Evolutionary conservation across 2,113 vertebrate species (phyloP).

Genomic region (Leptosomus discolor): DNA sequence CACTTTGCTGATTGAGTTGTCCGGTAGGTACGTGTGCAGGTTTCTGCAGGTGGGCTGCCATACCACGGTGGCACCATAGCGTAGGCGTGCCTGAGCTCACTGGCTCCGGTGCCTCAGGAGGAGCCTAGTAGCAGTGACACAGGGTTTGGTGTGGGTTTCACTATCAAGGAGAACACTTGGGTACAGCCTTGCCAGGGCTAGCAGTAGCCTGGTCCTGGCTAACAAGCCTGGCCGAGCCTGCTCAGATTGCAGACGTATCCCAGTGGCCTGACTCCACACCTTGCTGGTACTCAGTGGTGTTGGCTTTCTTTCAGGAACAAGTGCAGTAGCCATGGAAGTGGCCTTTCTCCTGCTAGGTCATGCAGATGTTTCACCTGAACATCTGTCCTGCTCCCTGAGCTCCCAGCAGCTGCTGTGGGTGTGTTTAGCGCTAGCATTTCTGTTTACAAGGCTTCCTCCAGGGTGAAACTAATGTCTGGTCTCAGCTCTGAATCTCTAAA

Average conservation of each 20-base stretch:
- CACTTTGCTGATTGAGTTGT: not conserved
- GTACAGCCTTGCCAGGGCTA: not conserved
- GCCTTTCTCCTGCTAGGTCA: not conserved
- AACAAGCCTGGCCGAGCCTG: not conserved
- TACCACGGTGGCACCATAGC: rapidly evolving
- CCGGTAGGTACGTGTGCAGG: not conserved
- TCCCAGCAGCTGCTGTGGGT: not conserved
- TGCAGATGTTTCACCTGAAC: not conserved
- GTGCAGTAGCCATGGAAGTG: not conserved
- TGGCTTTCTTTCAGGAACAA: not conserved
- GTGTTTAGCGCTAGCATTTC: not conserved
- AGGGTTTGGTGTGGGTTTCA: not conserved
- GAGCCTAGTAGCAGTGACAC: not conserved
- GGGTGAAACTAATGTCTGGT: not conserved
- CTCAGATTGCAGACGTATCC: not conserved
- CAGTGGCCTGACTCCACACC: not conserved
- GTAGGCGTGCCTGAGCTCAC: not conserved
- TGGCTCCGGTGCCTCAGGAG: not conserved
- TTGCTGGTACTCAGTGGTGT: not conserved
- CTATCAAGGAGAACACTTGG: not conserved
- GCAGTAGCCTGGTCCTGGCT: not conserved
- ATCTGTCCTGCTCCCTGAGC: not conserved
- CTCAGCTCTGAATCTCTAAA: not conserved
- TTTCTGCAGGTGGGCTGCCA: not conserved
- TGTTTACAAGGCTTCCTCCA: not conserved